These are phyloP conservation scores for Artemia franciscana DNA, from an alignment of 1,140 invertebrate species.

Conservation along the genomic window DNA sequence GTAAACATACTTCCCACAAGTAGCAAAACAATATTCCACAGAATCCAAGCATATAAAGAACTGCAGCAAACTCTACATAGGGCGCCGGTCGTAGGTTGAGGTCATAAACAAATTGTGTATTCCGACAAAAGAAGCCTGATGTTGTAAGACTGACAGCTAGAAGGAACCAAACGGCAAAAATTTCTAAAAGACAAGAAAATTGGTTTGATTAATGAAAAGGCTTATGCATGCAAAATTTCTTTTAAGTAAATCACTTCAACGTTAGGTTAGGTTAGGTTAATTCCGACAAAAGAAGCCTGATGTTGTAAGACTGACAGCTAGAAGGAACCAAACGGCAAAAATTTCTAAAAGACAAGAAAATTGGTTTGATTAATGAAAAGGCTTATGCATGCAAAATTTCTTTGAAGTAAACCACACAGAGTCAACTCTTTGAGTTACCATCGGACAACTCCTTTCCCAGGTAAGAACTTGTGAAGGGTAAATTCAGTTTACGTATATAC, in stretches of 20 bases:
- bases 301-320: not conserved
- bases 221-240: not conserved
- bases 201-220: not conserved
- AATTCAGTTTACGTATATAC: no score
- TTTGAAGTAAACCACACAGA: no score
- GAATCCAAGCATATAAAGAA: conserved; percentile 3
- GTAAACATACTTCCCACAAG: conserved; percentile 7
- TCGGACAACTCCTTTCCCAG: no score
- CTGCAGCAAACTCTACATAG: conserved; percentile 3
- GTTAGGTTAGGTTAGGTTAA: no score
- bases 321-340: conserved; percentile 2
- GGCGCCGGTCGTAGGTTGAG: conserved; percentile 3
- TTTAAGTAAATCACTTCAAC: no score
- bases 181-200: not conserved
- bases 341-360: not conserved
- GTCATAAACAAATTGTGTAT: conserved; percentile 1
- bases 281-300: conserved; percentile 1
- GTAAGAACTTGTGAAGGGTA: no score
- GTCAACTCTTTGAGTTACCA: no score
- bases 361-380: not conserved
- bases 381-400: not conserved
- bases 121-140: not conserved
- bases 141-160: not conserved
- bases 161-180: conserved; percentile 3
- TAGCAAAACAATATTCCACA: conserved; percentile 4